phyloP scores from a whole-genome alignment of 2,888 invertebrate species.

The Folsomia manolachei region DNA sequence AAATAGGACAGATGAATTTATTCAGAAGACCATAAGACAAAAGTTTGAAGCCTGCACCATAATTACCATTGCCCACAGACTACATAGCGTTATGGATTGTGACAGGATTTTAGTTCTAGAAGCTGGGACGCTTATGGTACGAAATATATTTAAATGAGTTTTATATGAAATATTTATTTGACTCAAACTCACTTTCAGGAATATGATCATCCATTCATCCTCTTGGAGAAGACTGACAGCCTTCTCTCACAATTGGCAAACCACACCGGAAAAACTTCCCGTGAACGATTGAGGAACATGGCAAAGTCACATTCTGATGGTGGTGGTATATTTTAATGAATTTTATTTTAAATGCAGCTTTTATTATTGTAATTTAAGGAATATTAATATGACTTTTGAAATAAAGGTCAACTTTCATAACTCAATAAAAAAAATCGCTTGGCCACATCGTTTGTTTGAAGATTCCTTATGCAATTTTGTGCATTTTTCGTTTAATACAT shows the following conservation, averaged over 20 bases:
- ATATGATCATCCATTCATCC: constrained; percentile 11
- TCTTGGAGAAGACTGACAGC: background rate
- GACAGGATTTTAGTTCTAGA: constrained; percentile 13
- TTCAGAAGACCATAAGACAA: constrained; percentile 76
- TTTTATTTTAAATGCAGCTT: no score
- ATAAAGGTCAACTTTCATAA: no score
- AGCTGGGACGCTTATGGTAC: background rate
- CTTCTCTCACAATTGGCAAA: background rate
- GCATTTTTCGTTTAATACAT: no score
- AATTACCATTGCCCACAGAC: constrained; percentile 60
- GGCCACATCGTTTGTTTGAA: no score
- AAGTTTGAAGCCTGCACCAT: constrained; percentile 82
- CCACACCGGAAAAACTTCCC: background rate
- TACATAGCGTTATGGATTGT: constrained; percentile 11
- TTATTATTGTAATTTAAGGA: no score
- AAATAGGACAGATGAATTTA: constrained; percentile 82
- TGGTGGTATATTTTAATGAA: no score
- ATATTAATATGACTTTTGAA: no score
- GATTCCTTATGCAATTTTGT: no score
- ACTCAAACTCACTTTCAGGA: constrained; percentile 7
- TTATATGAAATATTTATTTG: background rate
- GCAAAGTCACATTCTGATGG: no score
- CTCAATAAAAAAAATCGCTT: no score
- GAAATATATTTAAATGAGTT: no score
- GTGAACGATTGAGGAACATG: background rate